Evolutionary conservation across 2,888 invertebrate species (phyloP).

Genomic region (Rhingia campestris): DNA sequence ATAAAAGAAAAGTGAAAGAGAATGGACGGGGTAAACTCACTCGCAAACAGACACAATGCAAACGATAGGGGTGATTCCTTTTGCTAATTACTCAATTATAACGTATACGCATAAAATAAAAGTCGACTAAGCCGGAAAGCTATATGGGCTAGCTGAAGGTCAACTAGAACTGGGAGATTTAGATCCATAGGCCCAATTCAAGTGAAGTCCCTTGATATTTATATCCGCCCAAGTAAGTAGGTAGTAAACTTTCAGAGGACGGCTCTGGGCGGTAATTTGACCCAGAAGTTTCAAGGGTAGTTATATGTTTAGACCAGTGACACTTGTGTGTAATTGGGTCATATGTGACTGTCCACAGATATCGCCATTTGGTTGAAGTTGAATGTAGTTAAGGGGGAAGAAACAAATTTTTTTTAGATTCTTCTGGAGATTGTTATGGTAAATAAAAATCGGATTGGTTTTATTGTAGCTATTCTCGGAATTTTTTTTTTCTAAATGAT

Average conservation of each 20-base stretch:
- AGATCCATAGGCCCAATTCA: conserved; percentile 9
- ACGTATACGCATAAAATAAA: conserved; percentile 58
- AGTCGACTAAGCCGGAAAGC: conserved; percentile 51
- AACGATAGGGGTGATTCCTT: conserved; percentile 26
- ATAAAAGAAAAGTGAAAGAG: conserved; percentile 56
- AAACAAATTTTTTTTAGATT: too few relatives aligned
- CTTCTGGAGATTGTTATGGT: too few relatives aligned
- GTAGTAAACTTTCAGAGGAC: conserved; percentile 40
- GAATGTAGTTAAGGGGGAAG: too few relatives aligned
- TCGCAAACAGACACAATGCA: conserved; percentile 23
- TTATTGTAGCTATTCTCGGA: too few relatives aligned
- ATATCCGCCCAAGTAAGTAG: conserved; percentile 22
- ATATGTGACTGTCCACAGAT: conserved; percentile 2
- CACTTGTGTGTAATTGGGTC: conserved; percentile 36
- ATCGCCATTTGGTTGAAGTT: not conserved
- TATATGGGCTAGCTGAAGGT: conserved; percentile 28
- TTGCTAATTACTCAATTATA: conserved; percentile 67
- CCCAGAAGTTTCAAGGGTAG: conserved; percentile 27
- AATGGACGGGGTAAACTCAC: conserved; percentile 39
- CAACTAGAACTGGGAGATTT: conserved; percentile 3
- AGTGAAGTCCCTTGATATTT: conserved; percentile 31
- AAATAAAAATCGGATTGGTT: too few relatives aligned
- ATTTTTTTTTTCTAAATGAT: too few relatives aligned
- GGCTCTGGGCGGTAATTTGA: conserved; percentile 33
- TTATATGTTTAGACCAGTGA: conserved; percentile 20